Base-by-base conservation (phyloP, 2,797 vertebrate species). In the Silurus lanzhouensis region DNA sequence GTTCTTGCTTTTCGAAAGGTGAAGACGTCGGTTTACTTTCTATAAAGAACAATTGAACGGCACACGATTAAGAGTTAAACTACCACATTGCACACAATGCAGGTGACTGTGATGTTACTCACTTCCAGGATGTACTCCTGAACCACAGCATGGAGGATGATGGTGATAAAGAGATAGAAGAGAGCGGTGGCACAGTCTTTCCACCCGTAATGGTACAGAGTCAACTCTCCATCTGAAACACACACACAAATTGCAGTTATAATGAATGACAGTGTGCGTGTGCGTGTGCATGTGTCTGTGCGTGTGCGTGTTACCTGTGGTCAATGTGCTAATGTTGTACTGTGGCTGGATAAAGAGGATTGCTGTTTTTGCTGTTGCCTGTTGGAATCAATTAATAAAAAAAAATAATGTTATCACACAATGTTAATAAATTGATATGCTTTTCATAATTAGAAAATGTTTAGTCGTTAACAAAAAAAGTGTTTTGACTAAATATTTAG, bases 311-410 rank as follows among this genome's bases (percentile, higher is more conserved):
- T 90, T 96, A 99, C 98, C 97, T 96, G 96, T 89, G 82, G 94
- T 92, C 87, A 96, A 92, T 85, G 96, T 94, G 22, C 96, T 99
- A 88, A 96, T 90, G 8, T 99, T 99, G 89, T 99, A 98, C 94
- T 99, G 98, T 90, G 98, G 98, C 95, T 98, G 98, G 93, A 99
- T 99, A 93, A 99, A 99, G 89, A 98, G 92, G 90, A 99, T 97
- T 92, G 97, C 97, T 83, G 96, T 98, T 95, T 99, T 98, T 87
- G 98, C 97, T 48, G 98, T 98, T 76, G 97, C 96, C 98, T 99
- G 94, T 77, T 92, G 93, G 91, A 89, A 3, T 90, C 78, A 20
- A 5, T n/a, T 0, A n/a, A 74, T 31, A 27, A 17, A 13, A 27
- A 77, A 66, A 0, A 6, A 66, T 0, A 6, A 66, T 38, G 3